These are phyloP conservation scores for Pseudococcus jackbeardsleyi DNA, from an alignment of 2,888 invertebrate species.

Conservation along the genomic window DNA sequence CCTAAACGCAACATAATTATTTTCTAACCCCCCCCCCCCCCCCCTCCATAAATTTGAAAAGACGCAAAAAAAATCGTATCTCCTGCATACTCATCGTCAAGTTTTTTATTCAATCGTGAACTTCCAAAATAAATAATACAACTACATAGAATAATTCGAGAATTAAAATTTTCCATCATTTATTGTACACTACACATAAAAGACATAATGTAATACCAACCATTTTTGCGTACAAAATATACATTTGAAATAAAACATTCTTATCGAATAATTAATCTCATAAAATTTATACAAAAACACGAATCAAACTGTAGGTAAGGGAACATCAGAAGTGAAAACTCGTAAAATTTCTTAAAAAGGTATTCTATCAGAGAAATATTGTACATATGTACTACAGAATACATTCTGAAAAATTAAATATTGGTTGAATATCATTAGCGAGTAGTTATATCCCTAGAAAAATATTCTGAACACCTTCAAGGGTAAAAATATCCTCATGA, in stretches of 20 bases:
- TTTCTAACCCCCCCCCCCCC: no score
- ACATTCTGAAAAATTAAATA: background rate
- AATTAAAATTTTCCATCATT: background rate
- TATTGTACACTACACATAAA: slow-evolving; percentile 2
- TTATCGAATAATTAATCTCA: background rate
- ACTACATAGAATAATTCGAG: background rate
- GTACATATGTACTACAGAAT: background rate
- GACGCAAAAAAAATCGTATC: no score
- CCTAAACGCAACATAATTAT: no score
- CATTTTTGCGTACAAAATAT: background rate
- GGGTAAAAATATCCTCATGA: background rate
- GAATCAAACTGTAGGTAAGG: background rate
- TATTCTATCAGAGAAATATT: background rate
- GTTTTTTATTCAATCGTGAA: no score
- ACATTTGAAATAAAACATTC: slow-evolving; percentile 5
- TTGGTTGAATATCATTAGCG: background rate
- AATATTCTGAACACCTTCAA: background rate
- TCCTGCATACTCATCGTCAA: no score
- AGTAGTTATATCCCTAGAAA: background rate
- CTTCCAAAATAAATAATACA: no score
- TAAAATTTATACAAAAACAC: background rate
- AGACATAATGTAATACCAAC: background rate
- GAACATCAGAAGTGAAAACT: background rate
- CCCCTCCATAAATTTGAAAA: no score
- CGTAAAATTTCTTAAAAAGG: background rate